Evolutionary conservation across 2,113 vertebrate genomes (phyloP).

Genomic region (Sphyrna mokarran): DNA sequence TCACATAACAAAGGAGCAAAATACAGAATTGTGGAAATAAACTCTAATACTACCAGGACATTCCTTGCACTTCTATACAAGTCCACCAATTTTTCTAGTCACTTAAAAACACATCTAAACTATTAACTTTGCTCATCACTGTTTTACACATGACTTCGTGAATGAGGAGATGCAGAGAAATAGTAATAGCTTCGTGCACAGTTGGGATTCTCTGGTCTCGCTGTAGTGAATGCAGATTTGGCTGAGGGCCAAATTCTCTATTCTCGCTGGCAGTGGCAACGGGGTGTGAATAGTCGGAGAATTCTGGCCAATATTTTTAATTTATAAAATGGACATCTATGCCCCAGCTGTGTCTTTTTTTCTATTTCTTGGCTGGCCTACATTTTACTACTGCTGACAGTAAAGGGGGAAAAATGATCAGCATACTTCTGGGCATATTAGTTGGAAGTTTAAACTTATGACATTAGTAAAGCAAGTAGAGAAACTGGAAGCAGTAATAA

Average conservation of each 20-base stretch:
- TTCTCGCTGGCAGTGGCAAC: too few relatives aligned
- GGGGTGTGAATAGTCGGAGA: too few relatives aligned
- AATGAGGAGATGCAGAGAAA: background rate
- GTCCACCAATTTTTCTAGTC: background rate
- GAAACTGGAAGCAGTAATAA: background rate
- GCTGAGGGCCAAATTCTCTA: too few relatives aligned
- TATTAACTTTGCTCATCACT: background rate
- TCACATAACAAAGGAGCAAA: background rate
- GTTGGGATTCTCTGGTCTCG: too few relatives aligned
- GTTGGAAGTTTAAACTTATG: background rate
- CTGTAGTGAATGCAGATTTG: too few relatives aligned
- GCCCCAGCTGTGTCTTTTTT: background rate
- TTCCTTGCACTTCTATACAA: background rate
- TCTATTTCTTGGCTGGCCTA: background rate
- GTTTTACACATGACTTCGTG: background rate
- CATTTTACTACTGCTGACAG: background rate
- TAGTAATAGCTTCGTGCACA: background rate
- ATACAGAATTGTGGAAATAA: background rate
- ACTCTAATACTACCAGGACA: background rate
- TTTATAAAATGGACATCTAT: background rate
- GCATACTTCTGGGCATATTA: background rate
- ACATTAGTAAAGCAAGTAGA: background rate
- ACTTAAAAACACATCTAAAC: background rate
- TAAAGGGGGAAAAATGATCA: background rate
- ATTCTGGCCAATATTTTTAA: background rate